phyloP scores from a whole-genome alignment of 2,797 vertebrate genomes.

The Sebastes nivosus region DNA sequence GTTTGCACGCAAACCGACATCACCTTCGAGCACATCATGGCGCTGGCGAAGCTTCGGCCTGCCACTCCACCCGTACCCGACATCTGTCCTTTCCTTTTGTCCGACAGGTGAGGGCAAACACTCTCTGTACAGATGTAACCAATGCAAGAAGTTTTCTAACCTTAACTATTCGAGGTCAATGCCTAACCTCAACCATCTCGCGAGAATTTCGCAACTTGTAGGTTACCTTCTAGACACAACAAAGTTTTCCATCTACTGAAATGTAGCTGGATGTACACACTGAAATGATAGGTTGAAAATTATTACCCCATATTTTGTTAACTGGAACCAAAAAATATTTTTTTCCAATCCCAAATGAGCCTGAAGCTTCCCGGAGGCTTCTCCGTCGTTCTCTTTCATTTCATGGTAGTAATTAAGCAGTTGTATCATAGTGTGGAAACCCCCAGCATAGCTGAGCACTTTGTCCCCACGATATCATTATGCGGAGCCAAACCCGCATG shows the following conservation, averaged over 20 bases:
- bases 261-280: background rate
- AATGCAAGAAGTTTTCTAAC: background rate
- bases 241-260: background rate
- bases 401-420: conserved; percentile 38
- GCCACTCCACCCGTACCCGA: conserved; percentile 94
- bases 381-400: conserved; percentile 28
- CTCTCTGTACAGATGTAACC: background rate
- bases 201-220: too few relatives aligned
- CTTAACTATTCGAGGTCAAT: too few relatives aligned
- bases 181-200: too few relatives aligned
- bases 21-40: conserved; percentile 97
- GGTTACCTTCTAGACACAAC: too few relatives aligned
- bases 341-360: background rate
- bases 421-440: conserved; percentile 37
- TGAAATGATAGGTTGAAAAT: background rate
- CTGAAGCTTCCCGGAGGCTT: background rate
- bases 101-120: conserved; percentile 88
- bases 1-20: conserved; percentile 97
- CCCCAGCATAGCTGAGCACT: conserved; percentile 40
- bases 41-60: conserved; percentile 91
- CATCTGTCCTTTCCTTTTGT: conserved; percentile 95
- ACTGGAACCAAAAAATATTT: background rate
- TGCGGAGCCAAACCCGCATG: conserved; percentile 54
- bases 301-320: background rate
- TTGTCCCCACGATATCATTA: conserved; percentile 62